phyloP scores from a whole-genome alignment of 2,113 vertebrate genomes.

The Neoarius graeffei region DNA sequence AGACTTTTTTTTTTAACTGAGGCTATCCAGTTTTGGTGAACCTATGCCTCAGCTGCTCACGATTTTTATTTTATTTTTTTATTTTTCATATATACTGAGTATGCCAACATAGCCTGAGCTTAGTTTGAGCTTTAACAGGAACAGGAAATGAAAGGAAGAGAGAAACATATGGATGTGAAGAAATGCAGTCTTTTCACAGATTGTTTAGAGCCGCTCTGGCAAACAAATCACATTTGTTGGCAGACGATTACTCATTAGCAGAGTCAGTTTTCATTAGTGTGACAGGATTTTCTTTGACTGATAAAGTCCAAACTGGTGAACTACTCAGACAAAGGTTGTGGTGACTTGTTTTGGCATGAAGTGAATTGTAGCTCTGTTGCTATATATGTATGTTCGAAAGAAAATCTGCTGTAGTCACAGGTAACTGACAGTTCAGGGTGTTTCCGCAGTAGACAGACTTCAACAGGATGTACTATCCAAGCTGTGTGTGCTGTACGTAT shows the following conservation, averaged over 20 bases:
- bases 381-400: not conserved
- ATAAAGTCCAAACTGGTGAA: not conserved
- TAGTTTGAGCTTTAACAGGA: not conserved
- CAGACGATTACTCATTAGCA: constrained; percentile 57
- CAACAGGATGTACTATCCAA: not conserved
- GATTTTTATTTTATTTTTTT: not conserved
- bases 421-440: not conserved
- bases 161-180: constrained; percentile 9
- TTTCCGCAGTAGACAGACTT: not conserved
- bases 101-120: no score
- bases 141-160: not conserved
- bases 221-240: constrained; percentile 60
- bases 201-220: constrained; percentile 19
- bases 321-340: not conserved
- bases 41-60: not conserved
- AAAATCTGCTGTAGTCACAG: not conserved
- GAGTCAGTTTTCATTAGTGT: constrained; percentile 51
- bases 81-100: not conserved
- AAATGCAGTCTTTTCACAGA: constrained; percentile 5
- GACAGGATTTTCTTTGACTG: constrained; percentile 21
- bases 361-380: not conserved
- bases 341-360: not conserved
- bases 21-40: not conserved
- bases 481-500: not conserved
- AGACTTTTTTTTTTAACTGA: not conserved